Conservation (phyloP, 2,797 vertebrate species). For the Clarias fuscus region DNA sequence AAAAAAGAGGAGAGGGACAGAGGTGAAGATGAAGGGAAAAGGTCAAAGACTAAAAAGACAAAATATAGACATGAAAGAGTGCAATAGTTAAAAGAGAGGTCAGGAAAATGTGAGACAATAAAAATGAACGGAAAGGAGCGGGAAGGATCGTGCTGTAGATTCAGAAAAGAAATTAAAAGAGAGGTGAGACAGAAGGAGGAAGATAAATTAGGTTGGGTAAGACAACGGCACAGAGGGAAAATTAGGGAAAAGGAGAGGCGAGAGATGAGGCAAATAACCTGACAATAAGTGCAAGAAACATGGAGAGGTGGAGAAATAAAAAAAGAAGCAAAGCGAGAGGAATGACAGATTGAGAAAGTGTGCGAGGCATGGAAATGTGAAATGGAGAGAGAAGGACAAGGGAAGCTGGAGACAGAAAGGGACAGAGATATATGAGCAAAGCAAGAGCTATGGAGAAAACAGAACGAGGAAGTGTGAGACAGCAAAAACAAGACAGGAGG, state of each 20-base stretch:
- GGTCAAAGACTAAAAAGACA: neutral
- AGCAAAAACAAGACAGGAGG: neutral
- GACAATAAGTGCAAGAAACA: neutral
- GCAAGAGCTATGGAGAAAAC: neutral
- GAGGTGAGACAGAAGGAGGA: neutral
- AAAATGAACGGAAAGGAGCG: neutral
- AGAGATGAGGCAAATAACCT: neutral
- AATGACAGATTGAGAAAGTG: neutral
- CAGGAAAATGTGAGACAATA: neutral
- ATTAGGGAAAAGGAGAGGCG: neutral
- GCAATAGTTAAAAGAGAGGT: neutral
- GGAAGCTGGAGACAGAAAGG: neutral
- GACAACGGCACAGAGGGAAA: neutral
- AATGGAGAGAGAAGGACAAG: neutral
- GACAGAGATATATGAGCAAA: neutral
- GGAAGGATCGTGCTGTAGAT: no score
- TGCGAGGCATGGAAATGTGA: neutral
- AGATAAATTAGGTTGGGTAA: neutral
- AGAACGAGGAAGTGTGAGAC: neutral
- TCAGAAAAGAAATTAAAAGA: neutral
- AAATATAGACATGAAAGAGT: neutral
- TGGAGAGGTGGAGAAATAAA: neutral
- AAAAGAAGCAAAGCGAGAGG: neutral
- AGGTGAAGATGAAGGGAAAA: neutral
- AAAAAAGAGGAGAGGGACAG: neutral